Evolutionary conservation across 2,797 vertebrate species (phyloP).

Genomic region (Lepus oiostolus): DNA sequence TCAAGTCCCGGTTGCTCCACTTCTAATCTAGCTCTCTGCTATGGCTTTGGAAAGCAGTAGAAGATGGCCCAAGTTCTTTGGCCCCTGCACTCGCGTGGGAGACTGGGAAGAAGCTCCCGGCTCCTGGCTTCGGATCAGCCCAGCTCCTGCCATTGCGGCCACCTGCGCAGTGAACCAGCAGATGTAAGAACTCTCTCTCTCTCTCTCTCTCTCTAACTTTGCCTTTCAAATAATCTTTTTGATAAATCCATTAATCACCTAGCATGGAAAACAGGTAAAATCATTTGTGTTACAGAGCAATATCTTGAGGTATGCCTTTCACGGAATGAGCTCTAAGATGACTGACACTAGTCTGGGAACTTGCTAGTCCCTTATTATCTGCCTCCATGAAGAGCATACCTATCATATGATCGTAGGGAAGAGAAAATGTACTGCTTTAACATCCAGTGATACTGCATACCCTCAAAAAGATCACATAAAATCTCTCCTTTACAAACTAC

Average conservation of each 20-base stretch:
- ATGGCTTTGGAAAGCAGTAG: too few relatives aligned
- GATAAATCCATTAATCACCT: constrained; percentile 36
- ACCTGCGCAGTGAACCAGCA: too few relatives aligned
- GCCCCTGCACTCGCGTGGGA: too few relatives aligned
- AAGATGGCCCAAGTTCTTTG: too few relatives aligned
- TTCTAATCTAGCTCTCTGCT: too few relatives aligned
- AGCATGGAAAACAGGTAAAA: not conserved
- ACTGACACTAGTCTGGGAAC: not conserved
- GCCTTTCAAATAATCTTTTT: too few relatives aligned
- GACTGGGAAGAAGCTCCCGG: too few relatives aligned
- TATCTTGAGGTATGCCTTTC: not conserved
- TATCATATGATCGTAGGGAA: not conserved
- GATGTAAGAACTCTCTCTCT: too few relatives aligned
- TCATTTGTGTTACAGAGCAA: not conserved
- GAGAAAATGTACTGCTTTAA: constrained; percentile 6
- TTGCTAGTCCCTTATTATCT: not conserved
- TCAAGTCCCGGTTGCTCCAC: too few relatives aligned
- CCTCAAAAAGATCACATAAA: not conserved
- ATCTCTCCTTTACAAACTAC: not conserved
- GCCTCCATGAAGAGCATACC: not conserved
- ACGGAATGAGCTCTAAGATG: constrained; percentile 1
- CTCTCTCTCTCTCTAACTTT: too few relatives aligned
- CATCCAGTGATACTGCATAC: not conserved
- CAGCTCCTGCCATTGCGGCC: too few relatives aligned
- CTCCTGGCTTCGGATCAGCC: too few relatives aligned